Conservation (phyloP, 2,888 invertebrate genomes). For the Drosophila silvestris region DNA sequence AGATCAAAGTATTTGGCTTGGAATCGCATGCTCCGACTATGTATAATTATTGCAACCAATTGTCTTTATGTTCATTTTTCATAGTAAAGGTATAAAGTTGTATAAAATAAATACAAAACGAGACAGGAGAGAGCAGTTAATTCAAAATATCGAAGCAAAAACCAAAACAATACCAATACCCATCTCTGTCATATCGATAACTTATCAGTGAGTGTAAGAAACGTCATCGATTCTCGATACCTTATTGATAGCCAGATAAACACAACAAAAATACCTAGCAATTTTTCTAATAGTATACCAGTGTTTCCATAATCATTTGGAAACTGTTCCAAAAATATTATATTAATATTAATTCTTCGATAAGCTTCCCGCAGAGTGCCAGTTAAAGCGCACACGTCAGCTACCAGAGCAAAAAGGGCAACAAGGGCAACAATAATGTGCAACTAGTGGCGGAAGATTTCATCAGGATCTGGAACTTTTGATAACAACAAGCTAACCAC, state of each 20-base stretch:
- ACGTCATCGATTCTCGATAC: slow-evolving; percentile 30
- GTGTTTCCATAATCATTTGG: slow-evolving; percentile 34
- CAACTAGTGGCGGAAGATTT: slow-evolving; percentile 65
- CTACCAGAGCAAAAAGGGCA: slow-evolving; percentile 13
- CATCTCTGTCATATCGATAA: slow-evolving; percentile 32
- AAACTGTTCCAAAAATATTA: slow-evolving; percentile 9
- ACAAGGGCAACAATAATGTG: slow-evolving; percentile 56
- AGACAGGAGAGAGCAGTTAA: background rate
- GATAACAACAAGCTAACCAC: slow-evolving; percentile 10
- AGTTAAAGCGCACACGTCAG: background rate
- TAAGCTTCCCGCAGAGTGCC: background rate
- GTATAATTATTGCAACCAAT: background rate
- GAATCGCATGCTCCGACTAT: background rate
- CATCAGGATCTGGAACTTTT: slow-evolving; percentile 25
- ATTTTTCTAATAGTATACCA: slow-evolving; percentile 28
- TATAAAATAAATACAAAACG: background rate
- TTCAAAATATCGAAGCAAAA: background rate
- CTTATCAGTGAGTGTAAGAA: background rate
- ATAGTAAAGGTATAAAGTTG: background rate
- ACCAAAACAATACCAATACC: background rate
- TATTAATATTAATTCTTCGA: background rate
- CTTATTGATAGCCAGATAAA: slow-evolving; percentile 40
- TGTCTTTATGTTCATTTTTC: background rate
- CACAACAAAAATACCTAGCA: slow-evolving; percentile 42
- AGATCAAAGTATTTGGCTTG: background rate